These are phyloP conservation scores for Toxostoma redivivum DNA, from an alignment of 2,113 vertebrate species.

Conservation along the genomic window DNA sequence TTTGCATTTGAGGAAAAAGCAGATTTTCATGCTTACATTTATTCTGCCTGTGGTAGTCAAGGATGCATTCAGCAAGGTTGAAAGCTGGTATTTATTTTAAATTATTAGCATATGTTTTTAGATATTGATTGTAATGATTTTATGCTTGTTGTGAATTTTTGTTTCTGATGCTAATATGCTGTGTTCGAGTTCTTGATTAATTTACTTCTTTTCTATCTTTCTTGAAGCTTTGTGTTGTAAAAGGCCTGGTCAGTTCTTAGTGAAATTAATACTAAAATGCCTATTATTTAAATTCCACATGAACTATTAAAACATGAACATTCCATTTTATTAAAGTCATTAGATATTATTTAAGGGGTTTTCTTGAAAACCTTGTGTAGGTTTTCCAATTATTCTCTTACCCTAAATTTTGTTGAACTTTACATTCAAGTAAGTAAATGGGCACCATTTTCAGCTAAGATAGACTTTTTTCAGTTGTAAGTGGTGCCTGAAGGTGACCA, in stretches of 20 bases:
- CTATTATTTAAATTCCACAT: not conserved
- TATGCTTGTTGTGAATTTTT: not conserved
- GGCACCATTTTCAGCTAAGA: not conserved
- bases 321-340: not conserved
- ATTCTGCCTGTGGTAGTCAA: not conserved
- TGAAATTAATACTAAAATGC: not conserved
- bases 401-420: not conserved
- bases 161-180: not conserved
- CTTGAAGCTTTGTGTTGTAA: not conserved
- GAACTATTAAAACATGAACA: not conserved
- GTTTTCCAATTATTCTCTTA: not conserved
- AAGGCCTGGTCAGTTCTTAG: not conserved
- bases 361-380: not conserved
- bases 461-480: not conserved
- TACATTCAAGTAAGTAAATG: not conserved
- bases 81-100: not conserved
- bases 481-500: not conserved
- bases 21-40: not conserved
- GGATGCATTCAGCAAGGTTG: not conserved
- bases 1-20: not conserved
- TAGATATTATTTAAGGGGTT: not conserved
- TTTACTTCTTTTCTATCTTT: not conserved
- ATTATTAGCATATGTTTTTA: not conserved
- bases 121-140: not conserved
- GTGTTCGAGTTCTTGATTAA: not conserved